Conservation (phyloP, 2,888 invertebrate species). For the Scelioninae gen. 2 region DNA sequence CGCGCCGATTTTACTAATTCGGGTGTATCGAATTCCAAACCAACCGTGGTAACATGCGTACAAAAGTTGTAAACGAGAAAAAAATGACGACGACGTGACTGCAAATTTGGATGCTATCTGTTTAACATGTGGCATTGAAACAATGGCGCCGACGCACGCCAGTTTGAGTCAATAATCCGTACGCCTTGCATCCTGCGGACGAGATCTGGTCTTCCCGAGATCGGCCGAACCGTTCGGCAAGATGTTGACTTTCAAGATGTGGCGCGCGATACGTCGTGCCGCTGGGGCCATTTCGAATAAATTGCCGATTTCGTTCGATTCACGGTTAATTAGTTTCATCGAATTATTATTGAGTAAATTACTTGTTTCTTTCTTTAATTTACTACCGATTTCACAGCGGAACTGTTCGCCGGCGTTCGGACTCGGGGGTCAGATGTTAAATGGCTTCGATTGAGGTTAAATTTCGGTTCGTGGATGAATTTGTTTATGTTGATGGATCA, state of each 20-base stretch:
- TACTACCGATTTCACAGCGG: too few species aligned
- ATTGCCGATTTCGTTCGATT: neutral
- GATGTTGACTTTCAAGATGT: constrained; percentile 13
- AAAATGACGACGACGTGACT: constrained; percentile 56
- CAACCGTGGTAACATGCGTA: constrained; percentile 14
- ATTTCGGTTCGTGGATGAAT: too few species aligned
- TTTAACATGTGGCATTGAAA: constrained; percentile 61
- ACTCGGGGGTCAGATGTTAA: too few species aligned
- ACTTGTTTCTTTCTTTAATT: too few species aligned
- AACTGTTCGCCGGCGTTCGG: too few species aligned
- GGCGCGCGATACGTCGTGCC: neutral
- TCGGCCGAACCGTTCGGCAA: neutral
- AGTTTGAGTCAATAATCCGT: constrained; percentile 47
- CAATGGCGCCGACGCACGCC: constrained; percentile 38
- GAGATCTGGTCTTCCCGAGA: constrained; percentile 5
- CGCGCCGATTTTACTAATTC: constrained; percentile 52
- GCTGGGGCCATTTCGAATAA: neutral
- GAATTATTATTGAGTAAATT: too few species aligned
- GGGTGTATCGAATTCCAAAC: constrained; percentile 29
- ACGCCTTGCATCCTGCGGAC: constrained; percentile 20
- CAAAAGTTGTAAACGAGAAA: constrained; percentile 27
- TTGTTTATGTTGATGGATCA: too few species aligned
- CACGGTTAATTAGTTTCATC: neutral
- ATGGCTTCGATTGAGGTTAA: too few species aligned
- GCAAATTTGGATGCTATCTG: constrained; percentile 59